Percentiles rank a stretch among this genome's conserved stretches.
Conservation (phyloP, 2,797 vertebrate genomes). For the Heteromormyrus szaboi region DNA sequence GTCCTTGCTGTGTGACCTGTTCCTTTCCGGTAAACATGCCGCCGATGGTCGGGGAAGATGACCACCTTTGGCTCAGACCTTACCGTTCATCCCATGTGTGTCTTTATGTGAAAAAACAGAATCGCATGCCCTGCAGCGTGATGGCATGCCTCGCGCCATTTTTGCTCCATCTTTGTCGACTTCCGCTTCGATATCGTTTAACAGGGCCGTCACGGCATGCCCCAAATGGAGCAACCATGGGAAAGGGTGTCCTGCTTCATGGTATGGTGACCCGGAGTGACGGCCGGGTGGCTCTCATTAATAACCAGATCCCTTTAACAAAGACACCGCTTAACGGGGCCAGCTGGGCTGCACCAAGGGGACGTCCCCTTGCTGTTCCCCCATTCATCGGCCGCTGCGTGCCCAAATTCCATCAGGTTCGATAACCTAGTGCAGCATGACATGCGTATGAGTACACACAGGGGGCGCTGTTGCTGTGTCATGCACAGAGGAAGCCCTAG, state of each 20-base stretch:
- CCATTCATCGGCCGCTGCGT: neutral
- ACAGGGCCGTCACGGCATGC: neutral
- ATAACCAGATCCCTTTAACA: neutral
- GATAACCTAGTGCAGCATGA: neutral
- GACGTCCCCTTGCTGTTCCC: neutral
- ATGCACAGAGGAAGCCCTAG: neutral
- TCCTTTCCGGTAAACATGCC: slow-evolving; percentile 24
- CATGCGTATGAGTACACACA: neutral
- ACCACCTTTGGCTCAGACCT: neutral
- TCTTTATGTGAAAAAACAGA: slow-evolving; percentile 41
- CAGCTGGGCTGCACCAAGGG: neutral
- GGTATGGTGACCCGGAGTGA: neutral
- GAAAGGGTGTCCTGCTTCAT: neutral
- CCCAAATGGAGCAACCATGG: neutral
- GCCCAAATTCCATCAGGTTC: neutral
- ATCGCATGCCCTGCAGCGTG: slow-evolving; percentile 17
- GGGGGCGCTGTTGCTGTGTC: neutral
- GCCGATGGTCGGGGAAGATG: neutral
- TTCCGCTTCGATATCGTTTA: neutral
- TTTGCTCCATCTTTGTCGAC: neutral
- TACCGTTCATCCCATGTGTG: slow-evolving; percentile 24
- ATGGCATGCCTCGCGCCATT: neutral
- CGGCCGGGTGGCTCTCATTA: neutral
- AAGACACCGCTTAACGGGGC: neutral
- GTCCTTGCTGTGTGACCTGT: slow-evolving; percentile 33